Evolutionary conservation across 2,888 invertebrate species (phyloP), one percentile per base, ranked within the genome.

Genomic region (Nemurella pictetii): DNA sequence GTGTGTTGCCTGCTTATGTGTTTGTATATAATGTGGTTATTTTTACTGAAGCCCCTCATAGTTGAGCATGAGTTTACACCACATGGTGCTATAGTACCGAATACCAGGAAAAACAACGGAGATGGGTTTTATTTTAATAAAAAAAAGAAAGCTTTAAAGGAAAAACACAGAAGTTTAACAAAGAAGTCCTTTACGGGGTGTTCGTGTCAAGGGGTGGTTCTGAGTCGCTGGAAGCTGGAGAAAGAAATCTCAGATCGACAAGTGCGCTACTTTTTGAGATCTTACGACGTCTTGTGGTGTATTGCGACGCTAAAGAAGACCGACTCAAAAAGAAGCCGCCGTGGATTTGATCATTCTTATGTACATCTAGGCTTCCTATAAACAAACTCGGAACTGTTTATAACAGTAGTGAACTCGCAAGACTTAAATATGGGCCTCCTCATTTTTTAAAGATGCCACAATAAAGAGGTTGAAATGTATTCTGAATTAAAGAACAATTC

Each of bases 1-100:
- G 55, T 55, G 55, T 55, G 55, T 55, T 55, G 55, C 55, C 55
- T 55, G 55, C 55, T 55, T 55, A 55, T 55, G 55, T 55, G 86
- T 86, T 86, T 86, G 85, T 86, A 86, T 86, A 86, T 85, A 55
- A 84, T 86, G 86, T 86, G 86, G 86, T 86, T 86, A 86, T 86
- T 86, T 86, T 86, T 86, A 86, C 86, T 83, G 84, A 55, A n/a
- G 82, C 80, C 80, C 80, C 80, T 80, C 80, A 80, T 32, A 80
- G 7, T 80, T 35, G 26, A 75, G 80, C 20, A 25, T 30, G n/a
- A 80, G 32, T 80, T 35, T 73, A 75, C 55, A 85, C 81, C 86
- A 84, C 85, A 85, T 85, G 85, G 84, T 84, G 85, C 75, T 83
- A 75, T 77, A 78, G 75, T 32, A 35, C 84, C 72, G 82, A 85